Base-by-base conservation (phyloP, 2,113 vertebrate genomes). In the Mus musculus region DNA sequence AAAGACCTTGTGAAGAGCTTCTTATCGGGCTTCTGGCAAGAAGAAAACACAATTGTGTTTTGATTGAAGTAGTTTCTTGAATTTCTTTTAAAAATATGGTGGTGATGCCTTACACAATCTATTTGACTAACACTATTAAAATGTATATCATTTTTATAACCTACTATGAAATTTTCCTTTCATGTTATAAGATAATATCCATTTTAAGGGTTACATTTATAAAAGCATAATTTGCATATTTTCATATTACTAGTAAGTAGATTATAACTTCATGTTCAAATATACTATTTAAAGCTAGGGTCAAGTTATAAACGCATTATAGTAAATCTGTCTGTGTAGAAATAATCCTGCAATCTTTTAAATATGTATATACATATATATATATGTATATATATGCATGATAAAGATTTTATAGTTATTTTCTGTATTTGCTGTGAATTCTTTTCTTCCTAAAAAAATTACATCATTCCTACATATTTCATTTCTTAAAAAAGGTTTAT, bases 201-300 rank as follows among this genome's bases (percentile, higher is more conserved):
- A 89, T 20, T 81, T 95, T 61, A 33, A 94, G 24, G 8, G 1
- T n/a, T 89, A 73, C 39, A 89, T 94, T 96, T 75, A 91, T 88
- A 93, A 96, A 96, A 95, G 73, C 2, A 90, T 59, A 1, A 89
- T 97, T 97, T 95, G 24, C 59, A 96, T 90, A 97, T 94, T 93
- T 42, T 69, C 39, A 93, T 2, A 30, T 75, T 95, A 88, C 69
- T 94, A 54, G 22, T 81, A 93, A 91, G 54, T 85, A 81, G 17
- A 76, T 91, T 95, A 78, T 90, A 56, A 93, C 33, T 91, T 20
- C n/a, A 42, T 93, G 17, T 84, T 95, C 52, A 87, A 85, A 93
- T 73, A 4, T 52, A 77, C 71, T 54, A 56, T 39, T 61, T 82
- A 80, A 91, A 97, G 28, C 4, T 28, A 56, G 2, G 7, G 33